phyloP scores from a whole-genome alignment of 2,888 invertebrate species.

The Metellina segmentata region DNA sequence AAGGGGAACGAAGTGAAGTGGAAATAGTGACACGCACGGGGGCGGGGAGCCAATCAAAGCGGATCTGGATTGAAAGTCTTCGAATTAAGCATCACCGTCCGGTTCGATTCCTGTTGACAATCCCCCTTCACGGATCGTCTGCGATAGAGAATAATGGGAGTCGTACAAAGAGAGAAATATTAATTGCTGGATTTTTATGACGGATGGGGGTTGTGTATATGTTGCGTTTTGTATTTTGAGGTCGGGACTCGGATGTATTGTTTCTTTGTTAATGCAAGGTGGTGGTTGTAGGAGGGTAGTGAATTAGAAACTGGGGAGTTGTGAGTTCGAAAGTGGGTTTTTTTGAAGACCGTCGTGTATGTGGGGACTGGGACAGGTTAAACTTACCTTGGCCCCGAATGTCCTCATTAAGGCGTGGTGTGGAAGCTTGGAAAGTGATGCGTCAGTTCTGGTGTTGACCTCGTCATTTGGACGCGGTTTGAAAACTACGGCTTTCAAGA shows the following conservation, averaged over 20 bases:
- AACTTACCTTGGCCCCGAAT: too few relatives aligned
- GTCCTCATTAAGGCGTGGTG: too few relatives aligned
- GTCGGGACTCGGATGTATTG: not conserved
- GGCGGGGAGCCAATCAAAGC: constrained; percentile 46
- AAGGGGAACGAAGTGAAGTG: constrained; percentile 22
- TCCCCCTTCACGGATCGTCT: constrained; percentile 14
- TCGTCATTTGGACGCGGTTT: too few relatives aligned
- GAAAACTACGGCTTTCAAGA: too few relatives aligned
- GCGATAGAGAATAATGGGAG: not conserved
- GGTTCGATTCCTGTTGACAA: constrained; percentile 49
- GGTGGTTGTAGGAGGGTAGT: too few relatives aligned
- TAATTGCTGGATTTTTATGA: constrained; percentile 35
- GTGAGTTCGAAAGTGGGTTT: too few relatives aligned
- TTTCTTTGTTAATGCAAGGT: too few relatives aligned
- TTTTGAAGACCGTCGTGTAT: too few relatives aligned
- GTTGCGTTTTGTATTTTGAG: not conserved
- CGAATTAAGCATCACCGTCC: constrained; percentile 36
- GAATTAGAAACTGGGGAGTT: too few relatives aligned
- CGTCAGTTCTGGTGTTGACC: too few relatives aligned
- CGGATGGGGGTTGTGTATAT: not conserved
- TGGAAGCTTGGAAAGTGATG: too few relatives aligned
- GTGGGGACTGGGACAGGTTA: too few relatives aligned
- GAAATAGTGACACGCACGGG: constrained; percentile 47
- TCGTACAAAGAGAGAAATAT: constrained; percentile 7
- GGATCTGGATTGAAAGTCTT: constrained; percentile 30